Evolutionary conservation across 2,113 vertebrate genomes (phyloP).

Genomic region (Myotis lucifugus): DNA sequence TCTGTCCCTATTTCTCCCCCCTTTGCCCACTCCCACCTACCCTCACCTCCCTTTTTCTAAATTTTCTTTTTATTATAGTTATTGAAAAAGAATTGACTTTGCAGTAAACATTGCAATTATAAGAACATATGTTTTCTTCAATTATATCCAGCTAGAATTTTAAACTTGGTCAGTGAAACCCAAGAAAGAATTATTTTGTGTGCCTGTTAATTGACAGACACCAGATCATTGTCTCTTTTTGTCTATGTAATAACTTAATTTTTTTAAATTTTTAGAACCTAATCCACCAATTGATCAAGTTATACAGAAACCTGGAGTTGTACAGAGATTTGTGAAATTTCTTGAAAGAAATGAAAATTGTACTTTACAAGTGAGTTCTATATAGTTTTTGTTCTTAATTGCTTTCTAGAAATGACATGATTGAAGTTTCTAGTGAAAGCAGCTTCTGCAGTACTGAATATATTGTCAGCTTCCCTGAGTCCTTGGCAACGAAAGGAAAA

Average conservation of each 20-base stretch:
- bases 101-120: background rate
- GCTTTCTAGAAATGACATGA: slow-evolving; percentile 32
- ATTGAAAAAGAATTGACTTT: slow-evolving; percentile 40
- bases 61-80: background rate
- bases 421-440: slow-evolving; percentile 51
- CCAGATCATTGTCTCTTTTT: background rate
- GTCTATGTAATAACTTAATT: slow-evolving; percentile 38
- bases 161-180: background rate
- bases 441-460: background rate
- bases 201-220: background rate
- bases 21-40: background rate
- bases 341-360: slow-evolving; percentile 93
- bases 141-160: background rate
- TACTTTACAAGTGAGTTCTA: slow-evolving; percentile 90
- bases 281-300: slow-evolving; percentile 97
- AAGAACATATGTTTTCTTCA: slow-evolving; percentile 37
- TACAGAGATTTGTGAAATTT: slow-evolving; percentile 95
- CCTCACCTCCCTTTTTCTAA: background rate
- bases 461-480: slow-evolving; percentile 32
- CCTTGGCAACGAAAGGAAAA: slow-evolving; percentile 18
- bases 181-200: slow-evolving; percentile 30
- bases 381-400: slow-evolving; percentile 44
- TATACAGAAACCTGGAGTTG: slow-evolving; percentile 92
- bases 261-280: slow-evolving; percentile 87
- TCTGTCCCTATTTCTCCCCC: background rate